Conservation (phyloP, 2,797 vertebrate genomes). For the Zenarchopterus dispar region DNA sequence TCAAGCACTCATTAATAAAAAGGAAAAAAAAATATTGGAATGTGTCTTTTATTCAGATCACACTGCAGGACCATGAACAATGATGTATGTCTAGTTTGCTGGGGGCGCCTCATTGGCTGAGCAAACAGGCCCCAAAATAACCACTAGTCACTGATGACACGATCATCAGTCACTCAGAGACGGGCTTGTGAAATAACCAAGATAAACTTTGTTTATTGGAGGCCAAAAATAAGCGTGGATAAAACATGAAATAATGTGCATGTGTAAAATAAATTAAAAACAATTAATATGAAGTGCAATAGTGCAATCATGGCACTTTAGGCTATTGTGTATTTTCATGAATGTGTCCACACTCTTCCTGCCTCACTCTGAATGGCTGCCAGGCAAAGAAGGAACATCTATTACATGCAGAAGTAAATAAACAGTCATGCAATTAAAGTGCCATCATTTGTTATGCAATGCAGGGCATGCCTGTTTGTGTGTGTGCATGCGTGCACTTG, state of each 20-base stretch:
- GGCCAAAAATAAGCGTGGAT: constrained; percentile 17
- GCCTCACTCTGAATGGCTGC: constrained; percentile 71
- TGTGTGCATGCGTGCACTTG: constrained; percentile 24
- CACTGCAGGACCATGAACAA: constrained; percentile 84
- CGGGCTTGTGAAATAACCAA: constrained; percentile 66
- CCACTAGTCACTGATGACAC: constrained; percentile 89
- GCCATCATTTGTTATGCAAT: constrained; percentile 83
- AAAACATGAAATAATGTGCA: constrained; percentile 3
- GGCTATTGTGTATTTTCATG: constrained; percentile 17
- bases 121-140: constrained; percentile 92
- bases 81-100: constrained; percentile 90
- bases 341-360: constrained; percentile 64
- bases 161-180: constrained; percentile 88
- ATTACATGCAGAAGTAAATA: constrained; percentile 81
- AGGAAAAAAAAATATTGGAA: constrained; percentile 83
- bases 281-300: not conserved
- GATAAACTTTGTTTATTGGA: constrained; percentile 18
- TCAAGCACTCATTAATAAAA: constrained; percentile 92
- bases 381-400: constrained; percentile 68
- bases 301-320: not conserved
- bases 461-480: constrained; percentile 25
- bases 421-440: constrained; percentile 81
- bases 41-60: constrained; percentile 89
- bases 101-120: constrained; percentile 90
- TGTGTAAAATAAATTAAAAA: not conserved